Percentiles rank a stretch among this genome's conserved stretches.
Conservation (phyloP, 2,797 vertebrate species). For the Sebastes alutus region DNA sequence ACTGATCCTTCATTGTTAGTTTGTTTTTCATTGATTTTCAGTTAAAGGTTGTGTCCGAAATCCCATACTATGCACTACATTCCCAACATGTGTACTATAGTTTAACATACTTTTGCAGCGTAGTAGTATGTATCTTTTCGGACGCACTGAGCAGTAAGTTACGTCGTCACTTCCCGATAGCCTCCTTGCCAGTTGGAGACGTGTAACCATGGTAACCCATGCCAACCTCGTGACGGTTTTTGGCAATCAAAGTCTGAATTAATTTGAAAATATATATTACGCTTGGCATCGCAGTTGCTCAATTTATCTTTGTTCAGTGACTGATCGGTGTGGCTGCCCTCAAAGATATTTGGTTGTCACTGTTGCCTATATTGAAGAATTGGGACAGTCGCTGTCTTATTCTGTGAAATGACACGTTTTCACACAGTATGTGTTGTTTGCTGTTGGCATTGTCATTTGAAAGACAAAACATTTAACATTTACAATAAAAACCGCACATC, state of each 20-base stretch:
- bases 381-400: background rate
- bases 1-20: background rate
- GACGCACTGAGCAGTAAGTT: background rate
- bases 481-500: slow-evolving; percentile 12
- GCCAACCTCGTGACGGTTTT: no score
- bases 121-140: background rate
- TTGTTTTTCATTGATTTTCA: background rate
- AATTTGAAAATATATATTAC: no score
- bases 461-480: slow-evolving; percentile 54
- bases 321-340: slow-evolving; percentile 1
- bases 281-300: background rate
- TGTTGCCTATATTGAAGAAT: slow-evolving; percentile 4
- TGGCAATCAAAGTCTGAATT: no score
- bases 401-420: slow-evolving; percentile 20
- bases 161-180: no score
- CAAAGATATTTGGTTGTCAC: background rate
- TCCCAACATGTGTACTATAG: no score
- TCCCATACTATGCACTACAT: no score
- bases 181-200: no score
- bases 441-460: slow-evolving; percentile 68
- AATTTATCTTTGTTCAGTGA: background rate
- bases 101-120: no score
- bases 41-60: no score
- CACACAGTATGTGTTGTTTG: slow-evolving; percentile 15
- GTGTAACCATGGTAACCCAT: no score